These are phyloP conservation scores for Lathronympha strigana DNA, from an alignment of 2,888 invertebrate genomes.

Conservation along the genomic window DNA sequence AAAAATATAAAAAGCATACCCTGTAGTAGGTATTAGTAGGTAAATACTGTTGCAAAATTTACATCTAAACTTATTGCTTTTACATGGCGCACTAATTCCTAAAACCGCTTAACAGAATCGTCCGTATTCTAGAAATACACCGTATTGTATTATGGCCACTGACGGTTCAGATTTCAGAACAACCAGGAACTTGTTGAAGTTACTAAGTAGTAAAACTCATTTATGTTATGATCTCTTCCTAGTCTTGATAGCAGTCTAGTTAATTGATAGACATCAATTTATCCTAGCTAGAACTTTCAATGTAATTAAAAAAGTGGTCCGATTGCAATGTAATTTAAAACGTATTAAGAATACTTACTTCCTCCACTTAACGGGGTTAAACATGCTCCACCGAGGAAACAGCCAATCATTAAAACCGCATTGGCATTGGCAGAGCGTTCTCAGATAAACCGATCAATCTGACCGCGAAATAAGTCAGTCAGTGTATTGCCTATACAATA, in stretches of 20 bases:
- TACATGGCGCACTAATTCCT: not conserved
- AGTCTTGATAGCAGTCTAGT: not conserved
- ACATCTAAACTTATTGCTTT: not conserved
- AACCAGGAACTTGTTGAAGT: not conserved
- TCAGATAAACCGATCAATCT: slow-evolving; percentile 64
- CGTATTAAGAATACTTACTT: slow-evolving; percentile 32
- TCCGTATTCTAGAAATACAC: slow-evolving; percentile 1
- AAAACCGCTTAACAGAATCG: not conserved
- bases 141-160: not conserved
- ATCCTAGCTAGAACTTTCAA: slow-evolving; percentile 8
- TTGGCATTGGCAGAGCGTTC: slow-evolving; percentile 49
- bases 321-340: slow-evolving; percentile 23
- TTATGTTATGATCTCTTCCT: not conserved
- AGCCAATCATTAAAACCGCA: slow-evolving; percentile 56
- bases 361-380: slow-evolving; percentile 10
- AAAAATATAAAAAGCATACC: not conserved
- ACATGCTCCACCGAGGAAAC: slow-evolving; percentile 59
- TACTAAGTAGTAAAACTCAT: not conserved
- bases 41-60: not conserved
- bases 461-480: slow-evolving; percentile 22
- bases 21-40: too few species aligned
- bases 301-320: slow-evolving; percentile 13
- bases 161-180: not conserved
- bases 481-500: slow-evolving; percentile 10
- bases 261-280: slow-evolving; percentile 2